Conservation (phyloP, 1,140 invertebrate genomes). For the Zaprionus tsacasi region DNA sequence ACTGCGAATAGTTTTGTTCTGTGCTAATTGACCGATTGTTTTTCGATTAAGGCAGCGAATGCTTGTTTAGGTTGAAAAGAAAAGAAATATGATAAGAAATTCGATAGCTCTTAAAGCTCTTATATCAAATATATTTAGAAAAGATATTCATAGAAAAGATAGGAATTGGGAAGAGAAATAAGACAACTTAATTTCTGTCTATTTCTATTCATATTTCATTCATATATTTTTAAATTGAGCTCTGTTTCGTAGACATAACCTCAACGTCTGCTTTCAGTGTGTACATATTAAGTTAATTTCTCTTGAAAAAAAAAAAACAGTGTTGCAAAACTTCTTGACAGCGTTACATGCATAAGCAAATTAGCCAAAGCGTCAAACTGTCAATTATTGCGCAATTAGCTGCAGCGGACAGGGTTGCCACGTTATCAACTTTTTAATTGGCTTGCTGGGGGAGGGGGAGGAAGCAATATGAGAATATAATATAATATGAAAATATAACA, state of each 20-base stretch:
- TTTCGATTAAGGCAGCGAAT: background rate
- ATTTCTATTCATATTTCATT: background rate
- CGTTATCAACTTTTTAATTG: background rate
- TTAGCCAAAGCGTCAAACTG: conserved; percentile 74
- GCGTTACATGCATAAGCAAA: conserved; percentile 79
- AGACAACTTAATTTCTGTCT: background rate
- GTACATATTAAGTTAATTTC: conserved; percentile 16
- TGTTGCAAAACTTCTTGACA: conserved; percentile 67
- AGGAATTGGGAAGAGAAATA: too few relatives aligned
- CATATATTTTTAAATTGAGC: background rate
- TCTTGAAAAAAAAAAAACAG: background rate
- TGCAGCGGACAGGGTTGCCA: conserved; percentile 42
- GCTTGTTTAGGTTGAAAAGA: background rate
- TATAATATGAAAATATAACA: background rate
- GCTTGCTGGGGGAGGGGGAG: background rate
- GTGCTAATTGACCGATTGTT: conserved; percentile 3
- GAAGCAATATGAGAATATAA: background rate
- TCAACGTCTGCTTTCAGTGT: conserved; percentile 1
- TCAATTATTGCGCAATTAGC: conserved; percentile 77
- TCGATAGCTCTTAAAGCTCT: background rate
- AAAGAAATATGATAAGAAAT: background rate
- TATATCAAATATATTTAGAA: too few relatives aligned
- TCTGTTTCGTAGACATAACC: background rate
- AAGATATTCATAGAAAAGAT: background rate
- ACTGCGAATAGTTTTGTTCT: background rate